These are phyloP conservation scores for Drosophila sucinea DNA, from an alignment of 1,140 invertebrate genomes.

Conservation along the genomic window DNA sequence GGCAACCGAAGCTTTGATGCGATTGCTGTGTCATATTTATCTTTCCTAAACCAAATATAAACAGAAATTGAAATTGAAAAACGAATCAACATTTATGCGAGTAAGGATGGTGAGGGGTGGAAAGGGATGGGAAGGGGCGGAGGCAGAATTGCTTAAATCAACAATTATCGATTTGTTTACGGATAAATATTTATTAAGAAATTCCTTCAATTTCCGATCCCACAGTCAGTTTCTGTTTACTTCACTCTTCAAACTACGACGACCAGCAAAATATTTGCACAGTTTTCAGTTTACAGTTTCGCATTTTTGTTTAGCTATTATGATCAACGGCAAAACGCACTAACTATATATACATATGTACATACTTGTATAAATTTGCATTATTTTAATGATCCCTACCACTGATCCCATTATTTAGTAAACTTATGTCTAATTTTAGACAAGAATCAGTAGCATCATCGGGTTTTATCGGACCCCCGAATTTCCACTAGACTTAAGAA, in stretches of 20 bases:
- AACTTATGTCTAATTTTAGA: no score
- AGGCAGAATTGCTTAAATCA: slow-evolving; percentile 2
- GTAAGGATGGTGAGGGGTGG: no score
- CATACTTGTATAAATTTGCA: no score
- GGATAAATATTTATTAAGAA: slow-evolving; percentile 8
- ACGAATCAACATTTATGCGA: background rate
- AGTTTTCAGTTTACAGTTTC: slow-evolving; percentile 30
- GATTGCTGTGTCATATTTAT: slow-evolving; percentile 61
- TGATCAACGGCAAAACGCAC: background rate
- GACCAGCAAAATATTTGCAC: slow-evolving; percentile 45
- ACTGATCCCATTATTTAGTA: no score
- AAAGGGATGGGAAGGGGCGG: background rate
- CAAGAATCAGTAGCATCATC: no score
- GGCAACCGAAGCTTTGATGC: slow-evolving; percentile 60
- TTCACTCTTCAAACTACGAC: slow-evolving; percentile 38
- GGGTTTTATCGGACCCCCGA: no score
- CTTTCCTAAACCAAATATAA: slow-evolving; percentile 46
- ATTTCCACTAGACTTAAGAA: no score
- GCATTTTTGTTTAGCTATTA: slow-evolving; percentile 20
- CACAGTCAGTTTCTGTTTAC: slow-evolving; percentile 31
- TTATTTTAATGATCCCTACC: no score
- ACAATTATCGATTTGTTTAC: slow-evolving; percentile 8
- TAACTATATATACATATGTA: no score
- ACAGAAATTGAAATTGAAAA: slow-evolving; percentile 34
- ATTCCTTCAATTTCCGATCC: slow-evolving; percentile 5